Evolutionary conservation across 2,888 invertebrate genomes (phyloP), one percentile per base, ranked within the genome.

Genomic region (Orthosia incerta): DNA sequence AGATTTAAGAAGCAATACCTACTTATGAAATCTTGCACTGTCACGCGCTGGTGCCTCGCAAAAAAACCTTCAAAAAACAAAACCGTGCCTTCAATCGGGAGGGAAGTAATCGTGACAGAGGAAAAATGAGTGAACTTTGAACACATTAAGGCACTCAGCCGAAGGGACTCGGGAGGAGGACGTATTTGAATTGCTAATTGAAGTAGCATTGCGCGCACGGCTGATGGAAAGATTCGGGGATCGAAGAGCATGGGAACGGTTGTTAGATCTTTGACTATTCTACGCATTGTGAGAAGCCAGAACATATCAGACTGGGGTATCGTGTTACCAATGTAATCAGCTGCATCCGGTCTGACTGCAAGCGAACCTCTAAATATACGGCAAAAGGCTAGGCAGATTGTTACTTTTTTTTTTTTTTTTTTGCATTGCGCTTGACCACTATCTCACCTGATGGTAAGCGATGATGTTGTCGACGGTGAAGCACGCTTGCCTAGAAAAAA

Each of bases 141-240:
- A 77, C 82, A 80, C 74, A 81, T 82, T 84, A 76, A 78, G 60
- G 83, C 78, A 80, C 84, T 84, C 82, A 65, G 63, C 61, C 70
- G 68, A 55, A 76, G 76, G 71, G 61, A 61, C 23, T 56, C 20
- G 46, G 56, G 65, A 66, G 67, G 46, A 53, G 72, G 68, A 60
- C 86, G 85, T 88, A 92, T 93, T 91, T 93, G 90, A 91, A 91
- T 91, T 92, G 91, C 89, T 91, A 92, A 92, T 92, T 91, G 87
- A 74, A 85, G 79, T 77, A 86, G 85, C 83, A 84, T 78, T 79
- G 75, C 79, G 75, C 79, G 78, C 66, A 71, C 62, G 61, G 63
- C 61, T 70, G 69, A 78, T 76, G 68, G 63, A 78, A 78, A 84
- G 59, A 80, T 72, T 80, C 18, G 57, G 64, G 53, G 20, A 74